Conservation (phyloP, 2,888 invertebrate species). For the Lymantria monacha region DNA sequence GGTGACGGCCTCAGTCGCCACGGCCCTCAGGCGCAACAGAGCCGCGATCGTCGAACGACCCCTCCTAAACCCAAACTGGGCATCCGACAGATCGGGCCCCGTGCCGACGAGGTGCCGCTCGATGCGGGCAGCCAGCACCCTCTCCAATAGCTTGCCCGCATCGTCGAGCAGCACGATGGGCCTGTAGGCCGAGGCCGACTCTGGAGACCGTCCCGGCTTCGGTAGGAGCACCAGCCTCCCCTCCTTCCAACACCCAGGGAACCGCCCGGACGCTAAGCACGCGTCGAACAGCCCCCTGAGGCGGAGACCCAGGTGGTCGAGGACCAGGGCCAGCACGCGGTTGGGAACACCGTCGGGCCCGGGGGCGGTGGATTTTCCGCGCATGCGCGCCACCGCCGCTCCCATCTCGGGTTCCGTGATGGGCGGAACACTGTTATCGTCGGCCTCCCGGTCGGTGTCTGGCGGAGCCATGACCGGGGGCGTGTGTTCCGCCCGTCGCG, state of each 20-base stretch:
- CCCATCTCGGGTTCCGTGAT: not conserved
- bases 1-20: no score
- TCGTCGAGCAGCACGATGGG: not conserved
- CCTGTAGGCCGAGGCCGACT: not conserved
- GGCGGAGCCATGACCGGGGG: not conserved
- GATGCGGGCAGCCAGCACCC: not conserved
- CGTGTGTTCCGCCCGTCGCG: not conserved
- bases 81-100: not conserved
- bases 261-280: conserved; percentile 10
- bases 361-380: not conserved
- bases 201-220: not conserved
- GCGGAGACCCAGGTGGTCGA: conserved; percentile 4
- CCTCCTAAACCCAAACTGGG: not conserved
- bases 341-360: conserved; percentile 18
- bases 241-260: conserved; percentile 7
- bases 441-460: not conserved
- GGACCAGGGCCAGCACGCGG: conserved; percentile 6
- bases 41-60: not conserved
- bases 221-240: not conserved
- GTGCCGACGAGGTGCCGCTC: not conserved
- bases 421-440: not conserved
- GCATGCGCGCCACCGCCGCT: not conserved
- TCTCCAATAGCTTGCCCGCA: not conserved
- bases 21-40: no score
- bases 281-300: conserved; percentile 5